A percentile compares a stretch with the other conserved stretches of the same genome.
Conservation (phyloP, 92 coral and sea anemone species). For the Meandrina meandrites region DNA sequence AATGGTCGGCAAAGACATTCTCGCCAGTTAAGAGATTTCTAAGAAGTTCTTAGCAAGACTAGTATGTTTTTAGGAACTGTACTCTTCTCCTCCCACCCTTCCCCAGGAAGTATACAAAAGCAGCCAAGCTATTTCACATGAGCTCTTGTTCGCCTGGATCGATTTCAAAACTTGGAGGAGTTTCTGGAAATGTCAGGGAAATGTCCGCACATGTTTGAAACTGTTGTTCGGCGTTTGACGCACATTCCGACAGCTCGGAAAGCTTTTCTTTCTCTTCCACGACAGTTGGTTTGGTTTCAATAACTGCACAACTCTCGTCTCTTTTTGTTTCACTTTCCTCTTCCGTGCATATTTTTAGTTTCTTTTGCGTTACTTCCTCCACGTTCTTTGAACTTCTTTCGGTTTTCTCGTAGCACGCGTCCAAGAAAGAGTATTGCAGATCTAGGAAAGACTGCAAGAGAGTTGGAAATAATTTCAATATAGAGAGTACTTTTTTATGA, state of each 20-base stretch:
- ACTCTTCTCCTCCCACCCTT: neutral
- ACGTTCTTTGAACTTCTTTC: neutral
- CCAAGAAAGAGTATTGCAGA: conserved; percentile 47
- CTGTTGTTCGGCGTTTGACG: conserved; percentile 1
- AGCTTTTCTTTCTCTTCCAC: neutral
- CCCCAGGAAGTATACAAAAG: neutral
- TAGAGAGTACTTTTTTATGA: neutral
- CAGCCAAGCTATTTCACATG: neutral
- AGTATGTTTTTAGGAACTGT: neutral
- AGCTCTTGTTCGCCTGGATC: conserved; percentile 14
- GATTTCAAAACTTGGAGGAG: conserved; percentile 44
- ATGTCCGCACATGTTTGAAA: neutral
- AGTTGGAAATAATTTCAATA: neutral
- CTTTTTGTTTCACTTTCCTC: neutral
- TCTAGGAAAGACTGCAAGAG: conserved; percentile 53
- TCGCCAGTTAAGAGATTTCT: neutral
- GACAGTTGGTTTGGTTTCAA: neutral
- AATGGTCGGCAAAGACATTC: neutral
- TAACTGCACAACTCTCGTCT: neutral
- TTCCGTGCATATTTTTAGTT: conserved; percentile 7
- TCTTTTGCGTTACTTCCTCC: conserved; percentile 15
- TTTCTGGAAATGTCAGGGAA: conserved; percentile 33
- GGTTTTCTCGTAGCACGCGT: neutral
- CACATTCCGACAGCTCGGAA: neutral
- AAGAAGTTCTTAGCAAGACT: neutral